Evolutionary conservation across 2,888 invertebrate species (phyloP).

Genomic region (Chloroclystis v-ata): DNA sequence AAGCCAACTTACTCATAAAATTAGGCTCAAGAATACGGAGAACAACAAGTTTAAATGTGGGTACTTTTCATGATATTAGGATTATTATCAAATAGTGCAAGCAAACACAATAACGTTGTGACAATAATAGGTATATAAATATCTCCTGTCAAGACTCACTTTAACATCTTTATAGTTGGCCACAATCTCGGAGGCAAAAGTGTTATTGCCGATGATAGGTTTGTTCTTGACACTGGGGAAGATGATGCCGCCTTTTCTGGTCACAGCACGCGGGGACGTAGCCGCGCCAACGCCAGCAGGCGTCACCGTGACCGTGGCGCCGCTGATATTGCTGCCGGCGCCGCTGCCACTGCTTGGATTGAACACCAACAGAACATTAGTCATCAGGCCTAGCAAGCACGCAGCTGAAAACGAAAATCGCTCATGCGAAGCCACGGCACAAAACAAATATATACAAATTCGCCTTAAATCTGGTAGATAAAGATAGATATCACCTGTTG

Average conservation of each 20-base stretch:
- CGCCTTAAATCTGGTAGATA: slow-evolving; percentile 39
- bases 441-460: slow-evolving; percentile 22
- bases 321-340: slow-evolving; percentile 51
- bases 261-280: slow-evolving; percentile 66
- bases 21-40: no score
- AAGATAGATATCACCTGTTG: slow-evolving; percentile 69
- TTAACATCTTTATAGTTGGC: slow-evolving; percentile 89
- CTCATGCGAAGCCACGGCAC: slow-evolving; percentile 33
- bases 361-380: slow-evolving; percentile 68
- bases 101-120: no score
- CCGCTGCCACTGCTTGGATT: slow-evolving; percentile 65
- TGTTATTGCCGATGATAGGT: slow-evolving; percentile 89
- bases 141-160: slow-evolving; percentile 78
- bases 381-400: slow-evolving; percentile 40
- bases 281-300: slow-evolving; percentile 35
- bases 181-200: slow-evolving; percentile 87
- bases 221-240: slow-evolving; percentile 95
- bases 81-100: no score
- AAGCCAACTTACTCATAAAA: no score
- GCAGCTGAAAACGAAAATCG: slow-evolving; percentile 16
- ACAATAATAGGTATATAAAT: no score
- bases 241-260: slow-evolving; percentile 89
- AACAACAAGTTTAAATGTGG: no score
- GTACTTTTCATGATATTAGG: no score
- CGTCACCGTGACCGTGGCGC: slow-evolving; percentile 59